These are phyloP conservation scores for Megaceryle alcyon DNA, from an alignment of 2,797 vertebrate genomes.

Conservation along the genomic window DNA sequence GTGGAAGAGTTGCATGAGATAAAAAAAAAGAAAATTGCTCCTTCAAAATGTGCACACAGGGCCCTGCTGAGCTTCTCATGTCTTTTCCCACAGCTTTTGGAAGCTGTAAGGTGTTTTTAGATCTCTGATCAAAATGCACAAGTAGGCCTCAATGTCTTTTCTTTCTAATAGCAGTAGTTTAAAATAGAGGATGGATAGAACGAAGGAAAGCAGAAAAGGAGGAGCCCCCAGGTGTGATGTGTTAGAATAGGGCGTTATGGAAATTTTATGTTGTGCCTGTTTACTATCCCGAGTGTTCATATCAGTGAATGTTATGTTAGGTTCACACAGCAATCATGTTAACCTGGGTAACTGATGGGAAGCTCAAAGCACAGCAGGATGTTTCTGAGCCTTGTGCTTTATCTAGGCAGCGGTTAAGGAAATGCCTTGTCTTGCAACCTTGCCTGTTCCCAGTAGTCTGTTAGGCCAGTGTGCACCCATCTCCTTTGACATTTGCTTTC, in stretches of 20 bases:
- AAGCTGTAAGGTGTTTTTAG: neutral
- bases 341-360: neutral
- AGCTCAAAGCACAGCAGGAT: neutral
- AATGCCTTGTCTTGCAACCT: neutral
- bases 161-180: neutral
- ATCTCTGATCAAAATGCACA: conserved; percentile 14
- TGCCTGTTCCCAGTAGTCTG: neutral
- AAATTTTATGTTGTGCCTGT: neutral
- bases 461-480: neutral
- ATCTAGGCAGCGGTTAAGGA: neutral
- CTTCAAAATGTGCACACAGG: neutral
- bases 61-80: neutral
- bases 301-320: neutral
- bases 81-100: neutral
- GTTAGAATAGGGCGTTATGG: neutral
- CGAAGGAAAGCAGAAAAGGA: neutral
- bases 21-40: neutral
- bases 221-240: neutral
- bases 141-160: neutral
- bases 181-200: neutral
- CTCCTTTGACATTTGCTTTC: neutral
- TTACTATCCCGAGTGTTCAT: neutral
- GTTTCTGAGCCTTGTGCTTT: neutral
- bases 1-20: neutral
- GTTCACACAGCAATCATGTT: neutral